Evolutionary conservation across 2,888 invertebrate genomes (phyloP), one percentile per base, ranked within the genome.

Genomic region (Danaus chrysippus): DNA sequence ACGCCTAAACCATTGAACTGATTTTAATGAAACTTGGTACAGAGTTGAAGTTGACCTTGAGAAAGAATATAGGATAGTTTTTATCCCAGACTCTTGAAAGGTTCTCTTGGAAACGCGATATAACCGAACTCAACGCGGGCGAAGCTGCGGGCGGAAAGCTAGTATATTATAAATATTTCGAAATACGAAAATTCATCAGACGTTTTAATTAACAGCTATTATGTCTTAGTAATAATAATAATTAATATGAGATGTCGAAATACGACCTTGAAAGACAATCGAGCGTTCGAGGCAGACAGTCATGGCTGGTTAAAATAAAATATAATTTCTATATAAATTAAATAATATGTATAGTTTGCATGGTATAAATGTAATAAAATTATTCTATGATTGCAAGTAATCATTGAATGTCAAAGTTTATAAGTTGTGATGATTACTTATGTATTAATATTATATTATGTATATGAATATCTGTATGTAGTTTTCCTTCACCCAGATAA

Each of bases 241-340:
- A 58, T 54, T 44, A 59, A 41, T 34, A 42, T 52, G 23, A 59
- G 62, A 64, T 60, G 34, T 84, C 83, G 82, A 83, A 86, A 87
- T 63, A 66, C 65, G 71, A 62, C 79, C 81, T 84, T 81, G 81
- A 73, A 73, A 70, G 73, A 64, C 67, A 75, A 75, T 84, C 89
- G 77, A 78, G 88, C 87, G 85, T 88, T 74, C 71, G 87, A 88
- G 88, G 89, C 83, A 80, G 72, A 67, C 77, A 81, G 87, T 88
- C 88, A 88, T 73, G 88, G 87, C 81, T 82, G 87, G 83, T 77
- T 81, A 84, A 84, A 49, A 5, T 43, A 43, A 11, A n/a, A 43
- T 10, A 43, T 12, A 11, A n/a, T n/a, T 43, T 3, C 43, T 43
- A 43, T 34, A 43, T 43, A 43, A n/a, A n/a, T n/a, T 43, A 43